These are phyloP conservation scores for Strongylocentrotus purpuratus DNA, from an alignment of 35 echinoderm and acorn worm species.

Conservation along the genomic window DNA sequence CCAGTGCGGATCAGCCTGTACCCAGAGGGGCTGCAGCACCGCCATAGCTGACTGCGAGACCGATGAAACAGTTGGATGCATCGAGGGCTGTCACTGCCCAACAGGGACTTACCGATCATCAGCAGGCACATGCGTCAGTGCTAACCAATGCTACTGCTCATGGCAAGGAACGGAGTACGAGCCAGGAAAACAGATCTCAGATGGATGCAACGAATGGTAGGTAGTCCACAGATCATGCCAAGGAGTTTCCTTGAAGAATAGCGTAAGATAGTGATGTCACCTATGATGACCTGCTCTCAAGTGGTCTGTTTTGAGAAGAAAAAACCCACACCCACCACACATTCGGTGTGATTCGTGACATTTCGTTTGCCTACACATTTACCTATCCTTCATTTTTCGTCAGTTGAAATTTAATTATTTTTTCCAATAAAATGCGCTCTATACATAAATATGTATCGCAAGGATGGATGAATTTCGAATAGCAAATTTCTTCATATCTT, in stretches of 20 bases:
- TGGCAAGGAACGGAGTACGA: slow-evolving; percentile 64
- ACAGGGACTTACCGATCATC: slow-evolving; percentile 51
- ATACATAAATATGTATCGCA: too few species aligned
- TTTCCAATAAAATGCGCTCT: too few species aligned
- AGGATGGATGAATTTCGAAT: too few species aligned
- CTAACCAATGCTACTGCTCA: slow-evolving; percentile 69
- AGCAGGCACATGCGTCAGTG: slow-evolving; percentile 63
- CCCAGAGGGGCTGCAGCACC: slow-evolving; percentile 58
- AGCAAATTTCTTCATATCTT: too few species aligned
- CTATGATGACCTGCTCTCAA: not conserved
- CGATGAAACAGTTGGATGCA: slow-evolving; percentile 67
- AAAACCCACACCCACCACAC: not conserved
- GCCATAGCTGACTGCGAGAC: slow-evolving; percentile 63
- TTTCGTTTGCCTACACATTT: not conserved
- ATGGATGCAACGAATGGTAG: slow-evolving; percentile 90
- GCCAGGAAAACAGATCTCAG: slow-evolving; percentile 52
- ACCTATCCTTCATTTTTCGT: not conserved
- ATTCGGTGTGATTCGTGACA: not conserved
- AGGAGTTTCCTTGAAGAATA: not conserved
- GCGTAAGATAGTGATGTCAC: not conserved
- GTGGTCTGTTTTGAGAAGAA: not conserved
- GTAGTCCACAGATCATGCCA: not conserved
- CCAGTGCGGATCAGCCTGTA: slow-evolving; percentile 71
- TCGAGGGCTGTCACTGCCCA: slow-evolving; percentile 87
- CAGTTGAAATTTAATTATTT: not conserved